These are phyloP conservation scores for Mandrillus leucophaeus DNA, from an alignment of 2,113 vertebrate species.

Conservation along the genomic window DNA sequence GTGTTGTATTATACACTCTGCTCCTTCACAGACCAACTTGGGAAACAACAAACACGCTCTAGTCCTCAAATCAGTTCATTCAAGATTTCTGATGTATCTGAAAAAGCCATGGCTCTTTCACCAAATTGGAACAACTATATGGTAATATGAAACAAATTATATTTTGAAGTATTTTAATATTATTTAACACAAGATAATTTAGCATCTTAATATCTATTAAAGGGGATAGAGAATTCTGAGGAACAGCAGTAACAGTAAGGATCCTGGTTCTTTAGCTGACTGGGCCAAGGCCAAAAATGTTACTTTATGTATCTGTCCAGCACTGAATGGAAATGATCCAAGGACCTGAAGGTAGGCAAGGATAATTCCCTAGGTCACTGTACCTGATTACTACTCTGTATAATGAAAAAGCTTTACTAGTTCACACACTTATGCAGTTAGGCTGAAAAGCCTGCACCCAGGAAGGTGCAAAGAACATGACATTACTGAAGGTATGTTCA, in stretches of 20 bases:
- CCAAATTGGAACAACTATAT: neutral
- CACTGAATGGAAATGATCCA: neutral
- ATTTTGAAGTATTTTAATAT: conserved; percentile 12
- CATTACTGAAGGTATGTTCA: neutral
- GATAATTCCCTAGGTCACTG: neutral
- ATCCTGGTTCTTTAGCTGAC: neutral
- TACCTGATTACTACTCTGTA: neutral
- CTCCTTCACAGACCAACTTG: neutral
- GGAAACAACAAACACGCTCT: neutral
- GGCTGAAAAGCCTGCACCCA: neutral
- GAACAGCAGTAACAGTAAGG: neutral
- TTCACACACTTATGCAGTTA: neutral
- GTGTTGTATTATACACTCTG: rapidly evolving
- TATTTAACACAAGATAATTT: neutral
- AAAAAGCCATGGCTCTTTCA: neutral
- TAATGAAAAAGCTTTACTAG: neutral
- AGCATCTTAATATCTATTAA: neutral
- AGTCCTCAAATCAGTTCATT: neutral
- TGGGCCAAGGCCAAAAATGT: neutral
- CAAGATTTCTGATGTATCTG: neutral
- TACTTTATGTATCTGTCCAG: neutral
- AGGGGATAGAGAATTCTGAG: neutral
- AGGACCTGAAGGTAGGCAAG: neutral
- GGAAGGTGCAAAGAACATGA: neutral
- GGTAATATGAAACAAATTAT: neutral